Evolutionary conservation across 2,113 vertebrate species (phyloP).

Genomic region (Semicossyphus pulcher): DNA sequence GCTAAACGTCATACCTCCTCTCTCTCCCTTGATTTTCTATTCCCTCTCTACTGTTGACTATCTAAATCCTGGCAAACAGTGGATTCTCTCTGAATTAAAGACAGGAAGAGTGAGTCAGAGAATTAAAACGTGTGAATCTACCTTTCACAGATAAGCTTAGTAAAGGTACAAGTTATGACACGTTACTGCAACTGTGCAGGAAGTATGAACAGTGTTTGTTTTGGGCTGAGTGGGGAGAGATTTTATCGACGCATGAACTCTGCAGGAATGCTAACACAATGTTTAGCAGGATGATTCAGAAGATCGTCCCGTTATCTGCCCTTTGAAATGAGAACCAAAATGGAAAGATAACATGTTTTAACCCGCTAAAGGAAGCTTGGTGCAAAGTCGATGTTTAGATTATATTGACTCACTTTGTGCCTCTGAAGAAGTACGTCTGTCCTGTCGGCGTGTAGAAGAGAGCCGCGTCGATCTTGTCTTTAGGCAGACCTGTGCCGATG

Average conservation of each 20-base stretch:
- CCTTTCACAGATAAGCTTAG: background rate
- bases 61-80: too few relatives aligned
- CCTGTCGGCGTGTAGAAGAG: slow-evolving; percentile 91
- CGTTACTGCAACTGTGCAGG: background rate
- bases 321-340: background rate
- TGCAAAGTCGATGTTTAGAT: background rate
- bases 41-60: too few relatives aligned
- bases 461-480: slow-evolving; percentile 88
- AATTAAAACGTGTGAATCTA: background rate
- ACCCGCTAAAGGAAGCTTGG: background rate
- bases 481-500: slow-evolving; percentile 87
- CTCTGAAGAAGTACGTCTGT: slow-evolving; percentile 93
- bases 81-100: background rate
- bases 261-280: background rate
- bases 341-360: too few relatives aligned
- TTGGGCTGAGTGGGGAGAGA: background rate
- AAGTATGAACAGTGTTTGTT: background rate
- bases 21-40: too few relatives aligned
- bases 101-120: slow-evolving; percentile 10
- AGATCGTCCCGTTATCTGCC: too few relatives aligned
- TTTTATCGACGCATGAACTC: background rate
- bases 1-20: too few relatives aligned
- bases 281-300: background rate
- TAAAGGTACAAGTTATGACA: background rate
- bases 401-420: slow-evolving; percentile 85